Base-by-base conservation (phyloP, 2,888 invertebrate genomes). In the Drosophila vallismaia region DNA sequence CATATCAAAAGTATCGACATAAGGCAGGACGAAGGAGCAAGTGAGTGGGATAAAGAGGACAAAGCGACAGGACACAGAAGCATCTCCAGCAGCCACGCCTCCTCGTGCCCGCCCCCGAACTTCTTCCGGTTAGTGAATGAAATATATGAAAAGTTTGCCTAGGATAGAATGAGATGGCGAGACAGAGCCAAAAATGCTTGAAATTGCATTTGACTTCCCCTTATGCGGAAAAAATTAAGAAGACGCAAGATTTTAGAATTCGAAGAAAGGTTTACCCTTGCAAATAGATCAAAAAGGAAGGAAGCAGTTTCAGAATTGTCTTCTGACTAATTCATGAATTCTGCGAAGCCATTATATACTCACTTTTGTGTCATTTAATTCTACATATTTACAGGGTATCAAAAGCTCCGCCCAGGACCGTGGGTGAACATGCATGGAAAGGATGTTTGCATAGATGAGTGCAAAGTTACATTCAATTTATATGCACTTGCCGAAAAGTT, bases 401-500 rank as follows among this genome's bases (percentile, higher is more conserved):
- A 9, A 50, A 42, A 24, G 7, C 10, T 38, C 7, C 19, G 10
- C 10, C 19, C 19, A 19, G 19, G 19, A 1, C 10, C 26, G 29
- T 46, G 42, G 26, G 14, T 52, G 48, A 38, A 36, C 19, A 24
- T 45, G 48, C 31, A 46, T 44, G 33, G 14, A 44, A 24, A 54
- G 28, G 36, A 38, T 81, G 82, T 82, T 83, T 84, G 79, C 79
- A 75, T 79, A 82, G 78, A 82, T 76, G 78, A 83, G 82, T 83
- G 82, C 82, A 83, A 83, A 83, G 82, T 83, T 84, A 82, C 82
- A 82, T 78, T 82, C 75, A 83, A 82, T 84, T 83, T 83, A 84
- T 79, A 76, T 83, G 82, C 82, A 83, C 84, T 83, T 84, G 75
- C 76, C 57, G 40, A 78, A 72, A 82, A 83, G 82, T 82, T 82